These are phyloP conservation scores for Panagrolaimus sp. DNA, from an alignment of 1,140 invertebrate species.

Conservation along the genomic window DNA sequence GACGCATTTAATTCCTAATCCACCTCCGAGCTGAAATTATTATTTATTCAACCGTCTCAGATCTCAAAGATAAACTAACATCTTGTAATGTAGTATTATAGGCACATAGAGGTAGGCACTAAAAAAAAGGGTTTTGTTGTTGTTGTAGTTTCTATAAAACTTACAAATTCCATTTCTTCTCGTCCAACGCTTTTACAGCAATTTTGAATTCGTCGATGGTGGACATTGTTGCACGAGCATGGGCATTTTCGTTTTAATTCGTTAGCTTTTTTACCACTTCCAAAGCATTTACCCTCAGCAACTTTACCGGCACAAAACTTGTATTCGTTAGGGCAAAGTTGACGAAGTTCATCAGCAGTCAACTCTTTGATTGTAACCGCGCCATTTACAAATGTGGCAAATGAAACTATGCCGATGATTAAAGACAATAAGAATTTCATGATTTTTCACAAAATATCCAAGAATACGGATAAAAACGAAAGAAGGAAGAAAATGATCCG, in stretches of 20 bases:
- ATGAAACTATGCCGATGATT: no score
- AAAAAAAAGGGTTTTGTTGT: no score
- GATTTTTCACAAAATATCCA: no score
- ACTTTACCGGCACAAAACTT: slow-evolving; percentile 45
- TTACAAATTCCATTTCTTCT: slow-evolving; percentile 50
- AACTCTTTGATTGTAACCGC: slow-evolving; percentile 7
- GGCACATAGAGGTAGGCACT: slow-evolving; percentile 48
- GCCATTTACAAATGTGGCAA: no score
- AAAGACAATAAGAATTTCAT: no score
- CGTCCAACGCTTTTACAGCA: slow-evolving; percentile 49
- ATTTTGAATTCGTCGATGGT: slow-evolving; percentile 48
- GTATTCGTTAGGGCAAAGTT: slow-evolving; percentile 32
- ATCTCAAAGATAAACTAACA: slow-evolving; percentile 30
- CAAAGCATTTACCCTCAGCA: slow-evolving; percentile 49
- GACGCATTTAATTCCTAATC: slow-evolving; percentile 52
- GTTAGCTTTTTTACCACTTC: slow-evolving; percentile 41
- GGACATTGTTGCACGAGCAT: slow-evolving; percentile 41
- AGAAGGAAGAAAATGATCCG: no score
- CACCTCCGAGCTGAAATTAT: slow-evolving; percentile 44
- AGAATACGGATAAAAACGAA: no score
- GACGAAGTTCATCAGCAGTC: slow-evolving; percentile 25
- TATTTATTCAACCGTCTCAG: no score
- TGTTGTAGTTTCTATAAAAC: no score
- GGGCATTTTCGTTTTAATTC: slow-evolving; percentile 33
- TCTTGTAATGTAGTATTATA: slow-evolving; percentile 55